Percentiles rank a stretch among this genome's conserved stretches.
Evolutionary conservation across 2,113 vertebrate genomes (phyloP).

Genomic region (Rattus rattus): DNA sequence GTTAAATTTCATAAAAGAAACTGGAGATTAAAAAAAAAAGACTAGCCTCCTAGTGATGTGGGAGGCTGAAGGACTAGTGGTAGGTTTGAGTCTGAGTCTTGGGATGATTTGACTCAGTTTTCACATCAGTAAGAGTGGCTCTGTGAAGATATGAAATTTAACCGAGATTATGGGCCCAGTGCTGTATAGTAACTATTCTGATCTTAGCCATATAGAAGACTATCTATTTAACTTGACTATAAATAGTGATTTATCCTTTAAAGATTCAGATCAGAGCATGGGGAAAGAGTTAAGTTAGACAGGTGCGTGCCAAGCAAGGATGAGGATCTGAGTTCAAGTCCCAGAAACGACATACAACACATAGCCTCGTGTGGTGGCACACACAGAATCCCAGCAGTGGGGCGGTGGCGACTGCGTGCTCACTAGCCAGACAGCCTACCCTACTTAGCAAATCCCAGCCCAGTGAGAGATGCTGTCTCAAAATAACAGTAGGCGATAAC

Average conservation of each 20-base stretch:
- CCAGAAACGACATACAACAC: background rate
- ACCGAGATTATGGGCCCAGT: background rate
- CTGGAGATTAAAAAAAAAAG: background rate
- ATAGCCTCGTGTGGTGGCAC: background rate
- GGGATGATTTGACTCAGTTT: background rate
- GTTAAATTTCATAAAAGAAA: background rate
- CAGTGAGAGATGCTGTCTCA: background rate
- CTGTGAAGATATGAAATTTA: background rate
- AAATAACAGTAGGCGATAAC: background rate
- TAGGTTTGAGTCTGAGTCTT: conserved; percentile 10
- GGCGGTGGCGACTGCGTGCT: background rate
- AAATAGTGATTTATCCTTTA: background rate
- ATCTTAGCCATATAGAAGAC: conserved; percentile 45
- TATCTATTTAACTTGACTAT: background rate
- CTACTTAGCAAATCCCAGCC: background rate
- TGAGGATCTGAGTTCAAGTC: background rate
- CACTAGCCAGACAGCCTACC: background rate
- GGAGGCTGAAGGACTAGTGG: background rate
- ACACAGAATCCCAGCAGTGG: background rate
- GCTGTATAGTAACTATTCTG: background rate
- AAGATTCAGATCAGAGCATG: background rate
- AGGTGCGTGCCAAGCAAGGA: background rate
- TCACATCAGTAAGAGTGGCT: background rate
- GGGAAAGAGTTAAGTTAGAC: background rate
- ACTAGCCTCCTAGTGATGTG: background rate